Percentiles rank a stretch among this genome's conserved stretches.
Evolutionary conservation across 2,113 vertebrate species (phyloP).

Genomic region (Thinocorus orbignyianus): DNA sequence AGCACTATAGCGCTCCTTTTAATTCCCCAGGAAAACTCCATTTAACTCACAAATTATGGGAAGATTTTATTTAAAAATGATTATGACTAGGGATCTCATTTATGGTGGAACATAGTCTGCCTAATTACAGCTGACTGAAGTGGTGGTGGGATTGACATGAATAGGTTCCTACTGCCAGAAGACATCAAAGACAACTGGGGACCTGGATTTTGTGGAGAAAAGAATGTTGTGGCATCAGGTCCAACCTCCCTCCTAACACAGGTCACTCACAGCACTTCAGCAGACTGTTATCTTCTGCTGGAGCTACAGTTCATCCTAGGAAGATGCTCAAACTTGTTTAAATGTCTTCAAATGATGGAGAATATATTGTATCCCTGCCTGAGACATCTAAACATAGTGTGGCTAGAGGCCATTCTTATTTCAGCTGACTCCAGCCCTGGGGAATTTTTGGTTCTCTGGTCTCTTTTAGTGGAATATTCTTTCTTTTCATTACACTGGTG

Average conservation of each 20-base stretch:
- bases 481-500: not conserved
- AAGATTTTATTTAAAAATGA: not conserved
- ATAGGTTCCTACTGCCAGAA: not conserved
- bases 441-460: not conserved
- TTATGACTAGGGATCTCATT: not conserved
- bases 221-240: not conserved
- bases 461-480: not conserved
- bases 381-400: not conserved
- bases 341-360: not conserved
- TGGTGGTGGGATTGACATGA: not conserved
- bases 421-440: not conserved
- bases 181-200: not conserved
- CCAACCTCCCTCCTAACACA: not conserved
- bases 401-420: not conserved
- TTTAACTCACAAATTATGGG: not conserved
- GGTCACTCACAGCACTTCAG: not conserved
- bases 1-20: not conserved
- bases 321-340: not conserved
- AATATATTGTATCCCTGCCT: not conserved
- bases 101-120: not conserved
- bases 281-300: not conserved
- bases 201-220: not conserved
- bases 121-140: not conserved
- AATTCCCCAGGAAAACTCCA: not conserved
- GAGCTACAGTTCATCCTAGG: not conserved